Conservation (phyloP, 2,888 invertebrate genomes). For the Caenorhabditis sinica region DNA sequence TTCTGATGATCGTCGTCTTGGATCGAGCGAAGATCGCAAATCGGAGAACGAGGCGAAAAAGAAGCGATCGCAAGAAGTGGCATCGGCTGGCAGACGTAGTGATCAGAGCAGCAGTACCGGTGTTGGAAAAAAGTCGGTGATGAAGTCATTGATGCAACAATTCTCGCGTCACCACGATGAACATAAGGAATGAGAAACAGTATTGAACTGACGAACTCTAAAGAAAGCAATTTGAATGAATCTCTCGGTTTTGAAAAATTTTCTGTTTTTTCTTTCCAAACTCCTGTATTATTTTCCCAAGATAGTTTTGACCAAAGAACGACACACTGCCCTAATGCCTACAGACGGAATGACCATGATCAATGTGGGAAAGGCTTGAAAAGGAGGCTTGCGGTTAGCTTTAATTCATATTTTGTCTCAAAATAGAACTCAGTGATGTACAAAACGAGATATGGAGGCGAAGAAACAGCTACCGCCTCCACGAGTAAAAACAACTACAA, state of each 20-base stretch:
- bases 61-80: conserved; percentile 26
- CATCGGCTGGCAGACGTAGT: conserved; percentile 9
- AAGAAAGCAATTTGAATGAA: background rate
- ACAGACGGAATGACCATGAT: no score
- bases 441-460: no score
- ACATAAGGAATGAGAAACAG: background rate
- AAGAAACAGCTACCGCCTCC: no score
- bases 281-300: no score
- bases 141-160: conserved; percentile 39
- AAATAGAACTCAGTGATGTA: no score
- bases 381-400: no score
- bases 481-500: no score
- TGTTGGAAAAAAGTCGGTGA: conserved; percentile 34
- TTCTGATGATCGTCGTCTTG: conserved; percentile 40
- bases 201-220: background rate
- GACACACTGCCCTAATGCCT: no score
- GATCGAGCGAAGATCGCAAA: conserved; percentile 49
- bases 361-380: no score
- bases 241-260: background rate
- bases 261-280: no score
- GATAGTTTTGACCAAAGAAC: no score
- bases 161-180: conserved; percentile 1
- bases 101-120: conserved; percentile 14
- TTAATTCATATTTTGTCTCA: no score
- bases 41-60: conserved; percentile 27